Evolutionary conservation across 2,888 invertebrate genomes (phyloP), one percentile per base, ranked within the genome.

Genomic region (Seira sanloemensis): DNA sequence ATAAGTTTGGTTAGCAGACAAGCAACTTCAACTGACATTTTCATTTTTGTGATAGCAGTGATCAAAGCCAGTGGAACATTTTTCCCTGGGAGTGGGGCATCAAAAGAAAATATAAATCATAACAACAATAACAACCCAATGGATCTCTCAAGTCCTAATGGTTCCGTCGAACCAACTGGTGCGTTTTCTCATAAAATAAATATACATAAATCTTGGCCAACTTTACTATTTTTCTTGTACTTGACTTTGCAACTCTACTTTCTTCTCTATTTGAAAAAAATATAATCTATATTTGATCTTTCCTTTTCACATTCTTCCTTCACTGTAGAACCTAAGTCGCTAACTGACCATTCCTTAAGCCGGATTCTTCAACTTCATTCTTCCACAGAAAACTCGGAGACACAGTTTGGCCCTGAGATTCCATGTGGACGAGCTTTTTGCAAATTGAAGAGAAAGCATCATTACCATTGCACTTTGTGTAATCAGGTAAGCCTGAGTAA

Each of bases 11-110:
- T n/a, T n/a, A n/a, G n/a, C 25, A 12, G 23, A 24, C 4, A 21
- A 19, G 9, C 21, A 72, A 16, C 16, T 58, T 23, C 16, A 9
- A 58, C 2, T 2, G 21, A 50, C 24, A 9, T 58, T 24, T 12
- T 54, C 16, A 23, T 7, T 18, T 19, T n/a, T n/a, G n/a, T n/a
- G n/a, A 2, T 19, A 54, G 93, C 94, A 96, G 95, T 96, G 93
- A 96, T 97, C 93, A 97, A 96, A 94, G 96, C 97, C 92, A 94
- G 96, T 91, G 97, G 97, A 92, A 97, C 97, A 91, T 97, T 96
- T 93, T 97, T 96, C 92, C 97, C 97, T 91, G 94, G 96, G 90
- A 95, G 95, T 90, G 91, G 92, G 92, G 93, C 91, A n/a, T 76
- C 85, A 37, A 88, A 88, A 58, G 78, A 85, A 76, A 90, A 89